These are phyloP conservation scores for Sebastes minor DNA, from an alignment of 2,797 vertebrate genomes.

Conservation along the genomic window DNA sequence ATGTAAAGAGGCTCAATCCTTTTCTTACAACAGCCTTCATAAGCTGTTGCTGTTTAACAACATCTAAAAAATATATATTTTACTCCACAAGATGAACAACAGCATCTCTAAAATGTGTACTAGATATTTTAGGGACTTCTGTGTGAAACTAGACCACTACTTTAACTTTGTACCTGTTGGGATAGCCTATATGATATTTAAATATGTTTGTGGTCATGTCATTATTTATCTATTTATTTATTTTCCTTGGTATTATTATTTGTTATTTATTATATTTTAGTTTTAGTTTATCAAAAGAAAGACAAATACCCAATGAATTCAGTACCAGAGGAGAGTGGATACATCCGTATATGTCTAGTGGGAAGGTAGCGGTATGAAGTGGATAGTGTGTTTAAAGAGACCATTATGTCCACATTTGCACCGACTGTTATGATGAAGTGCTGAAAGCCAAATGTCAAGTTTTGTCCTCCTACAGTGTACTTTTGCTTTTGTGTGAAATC, in stretches of 20 bases:
- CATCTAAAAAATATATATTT: neutral
- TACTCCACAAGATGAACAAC: neutral
- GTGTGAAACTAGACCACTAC: neutral
- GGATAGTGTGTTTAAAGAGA: neutral
- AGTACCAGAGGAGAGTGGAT: neutral
- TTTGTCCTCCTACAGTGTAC: neutral
- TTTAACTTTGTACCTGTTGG: neutral
- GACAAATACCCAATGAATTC: neutral
- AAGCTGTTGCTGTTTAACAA: neutral
- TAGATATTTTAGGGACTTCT: neutral
- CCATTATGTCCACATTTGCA: neutral
- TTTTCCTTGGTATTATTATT: neutral
- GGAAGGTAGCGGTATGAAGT: neutral
- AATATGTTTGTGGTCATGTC: neutral
- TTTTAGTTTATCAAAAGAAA: neutral
- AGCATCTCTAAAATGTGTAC: no score
- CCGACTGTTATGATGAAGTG: neutral
- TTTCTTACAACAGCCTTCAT: neutral
- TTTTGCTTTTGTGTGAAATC: neutral
- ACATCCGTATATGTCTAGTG: neutral
- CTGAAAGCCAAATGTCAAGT: conserved; percentile 6
- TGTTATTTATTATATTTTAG: neutral
- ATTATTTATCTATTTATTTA: neutral
- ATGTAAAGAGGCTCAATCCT: neutral
- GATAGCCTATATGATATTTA: neutral